A percentile compares a stretch with the other conserved stretches of the same genome.
Evolutionary conservation across 2,113 vertebrate species (phyloP).

Genomic region (Rhagologus leucostigma): DNA sequence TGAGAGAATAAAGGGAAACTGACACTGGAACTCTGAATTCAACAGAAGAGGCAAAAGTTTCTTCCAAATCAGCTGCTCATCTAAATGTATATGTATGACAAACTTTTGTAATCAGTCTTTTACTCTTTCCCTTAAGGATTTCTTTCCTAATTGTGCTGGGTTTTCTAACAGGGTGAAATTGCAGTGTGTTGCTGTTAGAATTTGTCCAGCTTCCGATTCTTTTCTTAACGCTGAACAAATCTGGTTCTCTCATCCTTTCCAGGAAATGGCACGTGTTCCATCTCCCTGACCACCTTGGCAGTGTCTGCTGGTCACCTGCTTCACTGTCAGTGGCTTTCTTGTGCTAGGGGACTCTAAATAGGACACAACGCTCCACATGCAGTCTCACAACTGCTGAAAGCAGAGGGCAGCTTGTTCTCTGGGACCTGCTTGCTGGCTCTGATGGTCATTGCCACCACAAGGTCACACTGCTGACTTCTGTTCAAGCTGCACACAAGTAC

Average conservation of each 20-base stretch:
- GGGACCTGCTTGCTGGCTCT: background rate
- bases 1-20: background rate
- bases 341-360: background rate
- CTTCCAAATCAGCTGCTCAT: background rate
- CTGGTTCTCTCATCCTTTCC: background rate
- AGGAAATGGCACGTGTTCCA: background rate
- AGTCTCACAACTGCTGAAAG: background rate
- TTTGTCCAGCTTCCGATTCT: background rate
- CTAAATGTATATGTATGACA: background rate
- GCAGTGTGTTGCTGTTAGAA: background rate
- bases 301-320: background rate
- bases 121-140: background rate
- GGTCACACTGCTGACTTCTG: background rate
- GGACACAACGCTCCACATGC: background rate
- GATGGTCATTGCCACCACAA: accelerated
- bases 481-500: background rate
- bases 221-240: background rate
- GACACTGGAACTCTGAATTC: background rate
- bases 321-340: background rate
- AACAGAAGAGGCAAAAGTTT: background rate
- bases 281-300: background rate
- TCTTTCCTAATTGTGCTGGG: background rate
- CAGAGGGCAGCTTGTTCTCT: background rate
- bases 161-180: background rate
- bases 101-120: background rate